Percentiles rank a stretch among this genome's conserved stretches.
phyloP scores from a whole-genome alignment of 2,888 invertebrate species.

The Cantharis flavilabris region DNA sequence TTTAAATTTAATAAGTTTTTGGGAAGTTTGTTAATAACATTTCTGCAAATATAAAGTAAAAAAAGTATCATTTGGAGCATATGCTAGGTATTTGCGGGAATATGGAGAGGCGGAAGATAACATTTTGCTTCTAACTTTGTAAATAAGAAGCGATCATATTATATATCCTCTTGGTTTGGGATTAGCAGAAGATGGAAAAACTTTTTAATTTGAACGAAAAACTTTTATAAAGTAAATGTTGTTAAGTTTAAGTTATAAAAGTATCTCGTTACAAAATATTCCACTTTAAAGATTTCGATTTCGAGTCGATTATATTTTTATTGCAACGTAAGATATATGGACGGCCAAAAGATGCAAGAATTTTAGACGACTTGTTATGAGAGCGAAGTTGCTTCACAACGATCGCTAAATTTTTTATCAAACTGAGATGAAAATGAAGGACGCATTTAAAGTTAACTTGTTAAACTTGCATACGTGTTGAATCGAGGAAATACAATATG shows the following conservation, averaged over 20 bases:
- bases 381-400: neutral
- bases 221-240: slow-evolving; percentile 5
- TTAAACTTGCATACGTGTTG: slow-evolving; percentile 29
- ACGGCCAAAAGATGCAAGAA: neutral
- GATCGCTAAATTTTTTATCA: neutral
- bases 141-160: slow-evolving; percentile 35
- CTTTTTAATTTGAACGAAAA: slow-evolving; percentile 38
- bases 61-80: neutral
- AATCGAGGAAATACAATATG: slow-evolving; percentile 32
- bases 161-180: slow-evolving; percentile 31
- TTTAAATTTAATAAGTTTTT: neutral
- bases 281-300: neutral
- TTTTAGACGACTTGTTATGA: neutral
- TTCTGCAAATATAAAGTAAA: neutral
- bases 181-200: slow-evolving; percentile 46
- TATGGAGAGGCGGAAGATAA: neutral
- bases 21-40: neutral
- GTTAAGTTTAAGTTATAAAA: neutral
- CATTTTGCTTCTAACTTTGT: slow-evolving; percentile 2
- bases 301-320: neutral
- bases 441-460: neutral
- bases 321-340: neutral
- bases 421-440: neutral
- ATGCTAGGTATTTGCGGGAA: slow-evolving; percentile 1
- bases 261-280: neutral